phyloP scores from a whole-genome alignment of 2,797 vertebrate genomes.

The Cossypha heuglini region DNA sequence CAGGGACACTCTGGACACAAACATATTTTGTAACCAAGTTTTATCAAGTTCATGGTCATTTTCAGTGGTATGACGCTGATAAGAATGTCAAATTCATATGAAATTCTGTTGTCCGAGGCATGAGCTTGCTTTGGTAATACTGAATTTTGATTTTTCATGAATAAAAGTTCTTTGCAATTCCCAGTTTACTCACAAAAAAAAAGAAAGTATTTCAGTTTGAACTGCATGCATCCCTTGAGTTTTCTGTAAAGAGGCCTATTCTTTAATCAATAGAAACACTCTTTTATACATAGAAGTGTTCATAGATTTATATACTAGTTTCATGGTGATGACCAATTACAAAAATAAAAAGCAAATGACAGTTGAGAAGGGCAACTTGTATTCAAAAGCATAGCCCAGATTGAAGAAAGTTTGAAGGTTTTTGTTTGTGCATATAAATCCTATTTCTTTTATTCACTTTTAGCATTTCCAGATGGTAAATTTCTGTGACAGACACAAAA shows the following conservation, averaged over 20 bases:
- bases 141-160: not conserved
- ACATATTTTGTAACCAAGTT: not conserved
- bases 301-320: not conserved
- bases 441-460: not conserved
- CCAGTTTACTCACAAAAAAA: not conserved
- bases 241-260: not conserved
- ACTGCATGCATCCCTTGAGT: not conserved
- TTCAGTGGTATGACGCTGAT: rapidly evolving
- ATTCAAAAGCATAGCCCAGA: not conserved
- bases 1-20: not conserved
- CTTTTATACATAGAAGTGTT: not conserved
- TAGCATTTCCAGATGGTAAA: constrained; percentile 65
- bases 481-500: constrained; percentile 30
- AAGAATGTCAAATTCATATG: not conserved
- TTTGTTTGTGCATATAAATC: constrained; percentile 11
- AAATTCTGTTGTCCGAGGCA: not conserved
- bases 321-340: not conserved
- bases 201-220: not conserved
- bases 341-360: not conserved
- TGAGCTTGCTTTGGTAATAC: not conserved
- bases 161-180: not conserved
- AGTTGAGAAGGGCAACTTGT: not conserved
- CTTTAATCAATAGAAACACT: not conserved
- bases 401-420: not conserved
- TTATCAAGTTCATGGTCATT: not conserved